A percentile compares a stretch with the other conserved stretches of the same genome.
Conservation (phyloP, 2,888 invertebrate genomes). For the Reticulitermes lucifugus region DNA sequence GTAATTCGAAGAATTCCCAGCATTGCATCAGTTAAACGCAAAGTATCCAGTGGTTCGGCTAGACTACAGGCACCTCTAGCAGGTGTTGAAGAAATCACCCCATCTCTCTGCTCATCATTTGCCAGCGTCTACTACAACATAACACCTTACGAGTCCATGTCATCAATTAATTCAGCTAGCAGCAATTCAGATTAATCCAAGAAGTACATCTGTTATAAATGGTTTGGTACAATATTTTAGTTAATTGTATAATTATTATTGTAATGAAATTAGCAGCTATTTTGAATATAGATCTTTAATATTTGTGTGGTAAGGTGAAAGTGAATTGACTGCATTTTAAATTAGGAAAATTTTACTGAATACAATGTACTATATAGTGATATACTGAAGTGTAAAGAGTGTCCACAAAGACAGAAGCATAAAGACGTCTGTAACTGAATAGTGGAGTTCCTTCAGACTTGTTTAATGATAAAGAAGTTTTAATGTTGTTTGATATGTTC, state of each 20-base stretch:
- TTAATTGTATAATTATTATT: background rate
- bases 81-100: constrained; percentile 58
- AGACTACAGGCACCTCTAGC: constrained; percentile 57
- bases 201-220: background rate
- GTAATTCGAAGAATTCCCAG: constrained; percentile 19
- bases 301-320: background rate
- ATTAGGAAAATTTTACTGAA: no score
- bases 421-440: background rate
- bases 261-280: background rate
- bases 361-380: background rate
- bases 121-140: constrained; percentile 56
- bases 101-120: constrained; percentile 59
- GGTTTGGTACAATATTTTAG: background rate
- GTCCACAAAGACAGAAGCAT: background rate
- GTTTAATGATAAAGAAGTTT: no score
- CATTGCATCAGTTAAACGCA: constrained; percentile 40
- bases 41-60: constrained; percentile 45
- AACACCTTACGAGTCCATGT: constrained; percentile 52
- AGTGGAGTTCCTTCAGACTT: no score
- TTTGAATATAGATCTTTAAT: background rate
- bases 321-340: background rate
- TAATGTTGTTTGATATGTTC: background rate
- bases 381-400: background rate
- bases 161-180: constrained; percentile 50
- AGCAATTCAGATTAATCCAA: constrained; percentile 34